phyloP scores from a whole-genome alignment of 2,797 vertebrate species.

The Limnodromus scolopaceus region DNA sequence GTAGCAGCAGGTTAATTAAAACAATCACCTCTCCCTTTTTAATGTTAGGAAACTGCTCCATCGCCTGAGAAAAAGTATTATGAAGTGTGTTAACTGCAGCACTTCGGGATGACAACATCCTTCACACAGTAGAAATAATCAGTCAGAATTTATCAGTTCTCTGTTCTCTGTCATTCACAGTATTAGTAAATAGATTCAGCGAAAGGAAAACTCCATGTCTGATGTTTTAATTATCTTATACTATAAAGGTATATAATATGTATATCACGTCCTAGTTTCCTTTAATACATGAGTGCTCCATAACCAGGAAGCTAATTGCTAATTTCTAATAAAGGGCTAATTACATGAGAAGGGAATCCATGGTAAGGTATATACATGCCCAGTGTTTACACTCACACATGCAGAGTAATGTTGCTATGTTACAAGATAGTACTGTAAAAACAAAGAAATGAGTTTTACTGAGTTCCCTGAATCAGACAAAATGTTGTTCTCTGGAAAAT shows the following conservation, averaged over 20 bases:
- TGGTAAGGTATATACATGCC: not conserved
- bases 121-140: not conserved
- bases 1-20: slow-evolving; percentile 18
- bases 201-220: not conserved
- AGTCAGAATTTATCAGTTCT: not conserved
- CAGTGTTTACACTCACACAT: not conserved
- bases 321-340: not conserved
- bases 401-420: not conserved
- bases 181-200: not conserved
- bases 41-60: not conserved
- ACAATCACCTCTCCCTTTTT: not conserved
- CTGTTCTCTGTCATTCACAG: not conserved
- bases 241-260: not conserved
- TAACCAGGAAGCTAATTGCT: not conserved
- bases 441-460: not conserved
- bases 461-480: not conserved
- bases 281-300: not conserved
- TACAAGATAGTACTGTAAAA: not conserved
- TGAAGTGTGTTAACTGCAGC: not conserved
- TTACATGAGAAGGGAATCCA: not conserved
- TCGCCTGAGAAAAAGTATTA: not conserved
- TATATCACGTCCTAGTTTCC: not conserved
- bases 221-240: not conserved
- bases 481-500: not conserved
- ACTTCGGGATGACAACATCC: not conserved